A percentile compares a stretch with the other conserved stretches of the same genome.
phyloP scores from a whole-genome alignment of 1,140 invertebrate genomes.

The Metaphire vulgaris region DNA sequence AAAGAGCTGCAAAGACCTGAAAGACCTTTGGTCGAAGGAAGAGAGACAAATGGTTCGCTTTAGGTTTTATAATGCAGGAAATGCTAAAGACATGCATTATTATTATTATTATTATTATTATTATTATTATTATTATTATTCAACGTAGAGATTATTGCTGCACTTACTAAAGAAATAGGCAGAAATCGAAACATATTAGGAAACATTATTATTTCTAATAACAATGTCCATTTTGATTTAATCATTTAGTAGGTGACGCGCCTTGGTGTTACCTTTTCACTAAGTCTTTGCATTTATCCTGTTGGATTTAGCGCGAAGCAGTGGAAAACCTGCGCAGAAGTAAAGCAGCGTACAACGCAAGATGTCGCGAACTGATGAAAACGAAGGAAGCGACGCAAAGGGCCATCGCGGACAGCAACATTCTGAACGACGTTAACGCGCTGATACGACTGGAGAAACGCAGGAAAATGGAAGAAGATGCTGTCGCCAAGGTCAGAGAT shows the following conservation, averaged over 20 bases:
- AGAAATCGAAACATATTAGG: too few species aligned
- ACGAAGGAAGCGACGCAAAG: not conserved
- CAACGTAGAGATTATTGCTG: too few species aligned
- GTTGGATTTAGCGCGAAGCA: not conserved
- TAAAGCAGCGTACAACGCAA: not conserved
- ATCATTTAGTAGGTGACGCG: too few species aligned
- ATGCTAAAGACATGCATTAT: too few species aligned
- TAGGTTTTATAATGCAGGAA: too few species aligned
- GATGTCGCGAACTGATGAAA: not conserved
- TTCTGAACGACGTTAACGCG: not conserved
- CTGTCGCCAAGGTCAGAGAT: not conserved
- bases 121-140: too few species aligned
- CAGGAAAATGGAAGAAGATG: not conserved
- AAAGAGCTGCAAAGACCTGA: not conserved
- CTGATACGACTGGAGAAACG: not conserved
- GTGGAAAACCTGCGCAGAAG: not conserved
- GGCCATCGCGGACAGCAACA: not conserved
- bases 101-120: too few species aligned
- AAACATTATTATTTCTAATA: too few species aligned
- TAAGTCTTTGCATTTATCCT: too few species aligned
- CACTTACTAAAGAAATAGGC: too few species aligned
- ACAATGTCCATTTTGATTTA: too few species aligned
- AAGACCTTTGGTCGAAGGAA: not conserved
- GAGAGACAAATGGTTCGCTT: not conserved
- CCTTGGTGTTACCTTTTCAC: too few species aligned